Conservation (phyloP, 2,113 vertebrate genomes). For the Apodemus speciosus region DNA sequence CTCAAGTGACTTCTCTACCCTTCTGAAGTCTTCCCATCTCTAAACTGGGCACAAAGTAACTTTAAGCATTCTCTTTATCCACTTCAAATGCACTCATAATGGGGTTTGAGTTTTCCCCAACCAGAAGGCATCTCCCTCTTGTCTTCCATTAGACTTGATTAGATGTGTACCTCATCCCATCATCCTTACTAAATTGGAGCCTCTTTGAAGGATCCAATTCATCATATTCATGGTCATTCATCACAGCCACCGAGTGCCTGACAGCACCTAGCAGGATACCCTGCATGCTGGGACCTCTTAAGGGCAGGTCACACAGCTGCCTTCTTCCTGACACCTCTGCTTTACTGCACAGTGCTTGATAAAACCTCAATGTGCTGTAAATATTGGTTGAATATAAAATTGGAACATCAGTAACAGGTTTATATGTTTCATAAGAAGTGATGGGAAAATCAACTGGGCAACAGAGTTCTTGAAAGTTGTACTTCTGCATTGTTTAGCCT, state of each 20-base stretch:
- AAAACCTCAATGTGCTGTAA: neutral
- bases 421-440: neutral
- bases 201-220: neutral
- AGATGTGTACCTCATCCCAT: neutral
- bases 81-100: neutral
- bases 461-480: constrained; percentile 27
- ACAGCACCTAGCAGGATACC: too few species aligned
- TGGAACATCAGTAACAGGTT: neutral
- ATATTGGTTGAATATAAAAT: neutral
- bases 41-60: neutral
- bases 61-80: neutral
- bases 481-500: neutral
- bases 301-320: neutral
- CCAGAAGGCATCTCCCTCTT: neutral
- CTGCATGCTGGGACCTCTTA: neutral
- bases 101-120: neutral
- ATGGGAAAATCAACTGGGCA: constrained; percentile 3
- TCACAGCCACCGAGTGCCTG: neutral
- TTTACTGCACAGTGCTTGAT: neutral
- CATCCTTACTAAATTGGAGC: neutral
- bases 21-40: neutral
- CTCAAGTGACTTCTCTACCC: neutral
- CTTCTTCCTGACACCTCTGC: neutral
- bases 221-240: neutral
- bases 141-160: neutral